These are phyloP conservation scores for Trematomus loennbergii DNA, from an alignment of 2,113 vertebrate species.

Conservation along the genomic window DNA sequence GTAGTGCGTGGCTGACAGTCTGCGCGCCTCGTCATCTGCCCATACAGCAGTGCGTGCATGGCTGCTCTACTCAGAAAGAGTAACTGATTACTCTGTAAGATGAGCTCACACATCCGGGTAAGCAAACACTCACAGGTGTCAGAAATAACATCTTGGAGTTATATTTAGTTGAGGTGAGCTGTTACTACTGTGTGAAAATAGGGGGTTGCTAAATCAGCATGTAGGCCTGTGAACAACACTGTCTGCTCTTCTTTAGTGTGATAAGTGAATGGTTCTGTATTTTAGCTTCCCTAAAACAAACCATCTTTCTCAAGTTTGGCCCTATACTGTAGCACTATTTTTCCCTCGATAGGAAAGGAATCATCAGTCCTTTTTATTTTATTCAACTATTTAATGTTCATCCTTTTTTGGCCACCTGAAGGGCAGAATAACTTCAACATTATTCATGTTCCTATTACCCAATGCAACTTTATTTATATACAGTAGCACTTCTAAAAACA, in stretches of 20 bases:
- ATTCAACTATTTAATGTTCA: no score
- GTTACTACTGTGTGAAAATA: background rate
- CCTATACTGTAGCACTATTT: no score
- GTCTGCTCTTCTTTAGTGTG: background rate
- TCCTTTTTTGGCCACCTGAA: no score
- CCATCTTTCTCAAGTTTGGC: background rate
- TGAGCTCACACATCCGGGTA: slow-evolving; percentile 3
- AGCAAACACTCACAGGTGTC: slow-evolving; percentile 8
- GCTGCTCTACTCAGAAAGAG: slow-evolving; percentile 15
- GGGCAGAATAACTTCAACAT: no score
- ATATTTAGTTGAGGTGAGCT: background rate
- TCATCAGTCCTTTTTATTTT: no score
- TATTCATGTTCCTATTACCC: no score
- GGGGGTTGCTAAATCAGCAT: background rate
- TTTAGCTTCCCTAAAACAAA: background rate
- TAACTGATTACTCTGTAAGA: slow-evolving; percentile 4
- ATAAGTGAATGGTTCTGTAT: background rate
- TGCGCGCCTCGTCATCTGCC: slow-evolving; percentile 56
- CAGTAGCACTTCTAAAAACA: no score
- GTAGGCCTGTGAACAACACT: background rate
- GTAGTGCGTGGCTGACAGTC: slow-evolving; percentile 51
- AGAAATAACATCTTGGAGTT: slow-evolving; percentile 4
- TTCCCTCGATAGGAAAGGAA: no score
- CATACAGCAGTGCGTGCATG: slow-evolving; percentile 30
- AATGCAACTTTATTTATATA: no score